Percentiles rank a stretch among this genome's conserved stretches.
These are phyloP conservation scores for Melanchra persicariae DNA, from an alignment of 2,888 invertebrate genomes.

Conservation along the genomic window DNA sequence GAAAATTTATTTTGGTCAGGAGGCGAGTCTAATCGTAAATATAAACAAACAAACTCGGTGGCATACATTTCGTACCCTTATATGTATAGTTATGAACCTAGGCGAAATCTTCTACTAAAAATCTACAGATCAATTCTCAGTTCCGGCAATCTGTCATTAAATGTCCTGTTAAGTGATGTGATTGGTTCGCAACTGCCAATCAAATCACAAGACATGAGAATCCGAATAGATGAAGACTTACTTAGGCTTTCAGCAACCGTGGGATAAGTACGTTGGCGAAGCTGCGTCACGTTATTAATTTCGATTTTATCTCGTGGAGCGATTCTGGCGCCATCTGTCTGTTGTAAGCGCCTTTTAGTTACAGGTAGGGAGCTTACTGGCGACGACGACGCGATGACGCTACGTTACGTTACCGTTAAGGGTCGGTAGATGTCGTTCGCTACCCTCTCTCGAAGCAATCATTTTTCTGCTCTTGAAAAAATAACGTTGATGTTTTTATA, in stretches of 20 bases:
- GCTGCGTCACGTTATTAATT: constrained; percentile 3
- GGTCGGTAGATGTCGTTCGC: constrained; percentile 43
- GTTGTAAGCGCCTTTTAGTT: constrained; percentile 3
- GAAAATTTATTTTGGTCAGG: neutral
- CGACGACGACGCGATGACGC: neutral
- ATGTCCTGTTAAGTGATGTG: neutral
- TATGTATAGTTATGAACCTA: neutral
- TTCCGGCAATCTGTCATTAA: neutral
- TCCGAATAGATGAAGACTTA: neutral
- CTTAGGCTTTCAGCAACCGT: neutral
- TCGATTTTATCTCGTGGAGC: constrained; percentile 26
- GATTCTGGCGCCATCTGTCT: constrained; percentile 42
- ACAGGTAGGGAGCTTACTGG: constrained; percentile 1
- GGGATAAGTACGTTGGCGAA: neutral
- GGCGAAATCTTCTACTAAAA: neutral
- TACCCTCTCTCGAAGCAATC: constrained; percentile 1
- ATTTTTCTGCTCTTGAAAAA: constrained; percentile 5
- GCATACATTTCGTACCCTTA: neutral
- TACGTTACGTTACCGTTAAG: constrained; percentile 16
- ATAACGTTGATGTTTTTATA: constrained; percentile 12
- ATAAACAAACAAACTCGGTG: neutral
- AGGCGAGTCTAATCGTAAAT: neutral
- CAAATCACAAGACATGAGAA: neutral
- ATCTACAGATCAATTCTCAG: neutral
- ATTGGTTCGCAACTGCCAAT: neutral